These are phyloP conservation scores for Nematopogon swammerdamellus DNA, from an alignment of 2,888 invertebrate genomes.

Conservation along the genomic window DNA sequence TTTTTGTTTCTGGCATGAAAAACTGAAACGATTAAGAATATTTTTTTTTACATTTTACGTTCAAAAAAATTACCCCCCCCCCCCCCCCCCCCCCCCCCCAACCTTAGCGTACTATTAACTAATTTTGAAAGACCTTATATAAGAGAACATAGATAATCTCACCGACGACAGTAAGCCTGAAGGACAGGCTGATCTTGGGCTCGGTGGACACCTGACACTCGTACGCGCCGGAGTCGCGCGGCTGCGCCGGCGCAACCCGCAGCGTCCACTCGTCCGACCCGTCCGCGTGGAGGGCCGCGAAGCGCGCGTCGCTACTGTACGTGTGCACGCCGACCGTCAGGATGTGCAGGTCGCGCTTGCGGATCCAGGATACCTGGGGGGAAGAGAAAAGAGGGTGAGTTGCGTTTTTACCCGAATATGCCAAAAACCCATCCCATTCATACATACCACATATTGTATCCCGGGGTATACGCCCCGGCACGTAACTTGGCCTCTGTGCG, in stretches of 20 bases:
- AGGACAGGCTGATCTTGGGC: conserved; percentile 78
- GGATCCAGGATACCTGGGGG: conserved; percentile 79
- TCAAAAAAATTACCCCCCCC: no score
- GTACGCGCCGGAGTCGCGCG: conserved; percentile 82
- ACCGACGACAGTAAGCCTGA: conserved; percentile 75
- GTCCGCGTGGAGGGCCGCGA: conserved; percentile 61
- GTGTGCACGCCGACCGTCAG: conserved; percentile 61
- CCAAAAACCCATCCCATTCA: no score
- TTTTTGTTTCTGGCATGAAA: no score
- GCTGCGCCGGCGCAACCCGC: conserved; percentile 53
- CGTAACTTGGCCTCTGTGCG: no score
- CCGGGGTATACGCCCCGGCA: no score
- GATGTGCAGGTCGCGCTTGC: conserved; percentile 76
- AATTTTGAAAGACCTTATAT: no score
- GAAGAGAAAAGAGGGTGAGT: conserved; percentile 8
- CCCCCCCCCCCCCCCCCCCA: no score
- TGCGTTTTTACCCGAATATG: no score
- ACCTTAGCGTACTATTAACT: no score
- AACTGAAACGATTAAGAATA: no score
- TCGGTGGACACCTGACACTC: conserved; percentile 92
- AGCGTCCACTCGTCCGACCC: conserved; percentile 66
- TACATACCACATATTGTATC: no score
- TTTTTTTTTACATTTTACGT: no score
- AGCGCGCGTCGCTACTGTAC: conserved; percentile 63
- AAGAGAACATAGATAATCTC: conserved; percentile 36